Conservation (phyloP, 2,797 vertebrate genomes). For the Thripadectes ignobilis region DNA sequence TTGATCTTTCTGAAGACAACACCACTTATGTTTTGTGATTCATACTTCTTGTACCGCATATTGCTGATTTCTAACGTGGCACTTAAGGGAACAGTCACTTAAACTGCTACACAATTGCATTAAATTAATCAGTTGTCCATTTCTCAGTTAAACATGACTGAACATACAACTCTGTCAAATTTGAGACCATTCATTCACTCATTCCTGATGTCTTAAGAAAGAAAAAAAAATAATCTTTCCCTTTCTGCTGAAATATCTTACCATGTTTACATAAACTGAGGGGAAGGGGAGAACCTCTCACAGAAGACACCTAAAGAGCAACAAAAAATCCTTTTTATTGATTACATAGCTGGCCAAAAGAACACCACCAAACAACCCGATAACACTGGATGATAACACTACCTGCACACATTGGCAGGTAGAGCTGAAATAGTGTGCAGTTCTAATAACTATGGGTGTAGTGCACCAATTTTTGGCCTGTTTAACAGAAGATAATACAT, state of each 20-base stretch:
- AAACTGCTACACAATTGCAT: background rate
- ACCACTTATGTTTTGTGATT: background rate
- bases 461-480: background rate
- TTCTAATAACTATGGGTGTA: background rate
- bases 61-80: slow-evolving; percentile 3
- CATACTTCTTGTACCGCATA: slow-evolving; percentile 28
- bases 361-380: background rate
- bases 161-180: background rate
- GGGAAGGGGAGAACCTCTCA: background rate
- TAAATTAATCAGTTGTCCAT: background rate
- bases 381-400: background rate
- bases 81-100: slow-evolving; percentile 23
- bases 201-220: background rate
- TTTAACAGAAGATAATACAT: background rate
- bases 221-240: background rate
- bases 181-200: background rate
- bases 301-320: background rate
- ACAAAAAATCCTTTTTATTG: background rate
- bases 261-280: background rate
- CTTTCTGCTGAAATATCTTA: background rate
- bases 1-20: slow-evolving; percentile 8
- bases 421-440: background rate
- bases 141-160: background rate
- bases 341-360: background rate
- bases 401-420: background rate